These are phyloP conservation scores for Labia minor DNA, from an alignment of 2,888 invertebrate genomes.

Conservation along the genomic window DNA sequence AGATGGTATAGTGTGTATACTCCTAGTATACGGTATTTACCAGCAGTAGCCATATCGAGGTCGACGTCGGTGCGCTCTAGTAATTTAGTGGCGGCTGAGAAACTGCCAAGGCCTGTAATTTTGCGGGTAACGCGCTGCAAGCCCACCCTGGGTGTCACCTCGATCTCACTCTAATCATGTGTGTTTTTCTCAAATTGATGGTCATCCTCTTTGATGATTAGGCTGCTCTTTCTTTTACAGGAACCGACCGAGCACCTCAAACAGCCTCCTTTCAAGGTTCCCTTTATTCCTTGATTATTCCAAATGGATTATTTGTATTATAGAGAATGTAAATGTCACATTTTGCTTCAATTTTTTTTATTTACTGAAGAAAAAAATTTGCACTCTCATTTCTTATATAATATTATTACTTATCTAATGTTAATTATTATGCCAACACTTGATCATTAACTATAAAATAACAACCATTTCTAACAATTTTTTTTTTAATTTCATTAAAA, in stretches of 20 bases:
- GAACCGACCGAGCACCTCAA: neutral
- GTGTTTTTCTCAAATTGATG: constrained; percentile 5
- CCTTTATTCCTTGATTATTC: neutral
- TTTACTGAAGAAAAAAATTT: no score
- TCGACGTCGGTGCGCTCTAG: neutral
- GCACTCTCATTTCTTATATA: no score
- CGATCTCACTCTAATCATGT: constrained; percentile 1
- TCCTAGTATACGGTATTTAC: neutral
- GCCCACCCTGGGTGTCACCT: constrained; percentile 13
- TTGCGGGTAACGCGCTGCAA: constrained; percentile 3
- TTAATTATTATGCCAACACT: no score
- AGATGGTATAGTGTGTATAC: neutral
- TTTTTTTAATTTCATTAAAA: no score
- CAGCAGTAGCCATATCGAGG: constrained; percentile 1
- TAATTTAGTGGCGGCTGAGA: constrained; percentile 8
- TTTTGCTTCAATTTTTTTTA: no score
- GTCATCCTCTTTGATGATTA: neutral
- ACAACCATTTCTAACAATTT: no score
- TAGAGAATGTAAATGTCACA: no score
- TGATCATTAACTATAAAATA: no score
- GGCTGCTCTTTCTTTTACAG: neutral
- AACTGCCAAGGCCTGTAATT: constrained; percentile 13
- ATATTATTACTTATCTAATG: no score
- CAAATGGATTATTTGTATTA: neutral
- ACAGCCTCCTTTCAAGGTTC: neutral